Evolutionary conservation across 2,797 vertebrate genomes (phyloP).

Genomic region (Channallabes apus): DNA sequence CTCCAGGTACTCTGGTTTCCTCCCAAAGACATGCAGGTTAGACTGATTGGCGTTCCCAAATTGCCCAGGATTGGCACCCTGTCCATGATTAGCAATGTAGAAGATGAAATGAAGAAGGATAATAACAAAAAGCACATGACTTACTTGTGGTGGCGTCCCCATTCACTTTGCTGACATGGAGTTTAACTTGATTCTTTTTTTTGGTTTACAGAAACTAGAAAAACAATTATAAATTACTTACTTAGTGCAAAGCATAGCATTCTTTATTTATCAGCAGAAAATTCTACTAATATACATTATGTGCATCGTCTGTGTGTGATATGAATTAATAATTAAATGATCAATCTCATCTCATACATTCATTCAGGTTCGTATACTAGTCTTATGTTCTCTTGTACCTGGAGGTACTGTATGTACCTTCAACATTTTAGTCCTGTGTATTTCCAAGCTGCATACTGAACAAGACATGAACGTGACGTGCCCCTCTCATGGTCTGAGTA

Average conservation of each 20-base stretch:
- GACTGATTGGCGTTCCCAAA: too few relatives aligned
- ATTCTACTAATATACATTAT: neutral
- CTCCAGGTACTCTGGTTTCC: too few relatives aligned
- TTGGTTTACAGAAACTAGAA: neutral
- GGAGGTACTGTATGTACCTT: neutral
- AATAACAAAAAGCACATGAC: neutral
- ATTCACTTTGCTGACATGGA: neutral
- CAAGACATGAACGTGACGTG: neutral
- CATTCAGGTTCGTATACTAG: neutral
- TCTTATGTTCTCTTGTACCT: conserved; percentile 1
- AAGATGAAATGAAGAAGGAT: too few relatives aligned
- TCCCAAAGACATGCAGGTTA: too few relatives aligned
- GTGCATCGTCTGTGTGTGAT: neutral
- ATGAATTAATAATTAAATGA: neutral
- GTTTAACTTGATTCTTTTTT: neutral
- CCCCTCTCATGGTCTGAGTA: neutral
- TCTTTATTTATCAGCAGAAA: conserved; percentile 1
- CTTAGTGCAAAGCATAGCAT: conserved; percentile 1
- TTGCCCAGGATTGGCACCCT: too few relatives aligned
- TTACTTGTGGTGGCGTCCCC: neutral
- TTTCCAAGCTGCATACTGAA: neutral
- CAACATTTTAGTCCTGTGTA: neutral
- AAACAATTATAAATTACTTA: neutral
- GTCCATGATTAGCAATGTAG: too few relatives aligned
- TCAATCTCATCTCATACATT: neutral